Evolutionary conservation across 2,888 invertebrate species (phyloP), one percentile per base, ranked within the genome.

Genomic region (Oligia strigilis): DNA sequence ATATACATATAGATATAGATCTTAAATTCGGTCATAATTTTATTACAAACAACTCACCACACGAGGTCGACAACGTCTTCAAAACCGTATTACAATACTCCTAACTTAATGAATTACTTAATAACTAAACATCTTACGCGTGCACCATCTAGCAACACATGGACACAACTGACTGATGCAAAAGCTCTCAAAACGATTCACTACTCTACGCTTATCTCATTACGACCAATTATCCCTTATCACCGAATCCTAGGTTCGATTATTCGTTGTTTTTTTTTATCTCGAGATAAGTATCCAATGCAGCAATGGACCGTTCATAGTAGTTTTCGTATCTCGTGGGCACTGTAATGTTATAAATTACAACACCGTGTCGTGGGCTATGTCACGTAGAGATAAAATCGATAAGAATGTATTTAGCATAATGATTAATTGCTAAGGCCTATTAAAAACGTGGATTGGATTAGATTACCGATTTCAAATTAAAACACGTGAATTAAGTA

Each of bases 331-430:
- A 87, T 93, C 93, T 89, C 92, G 92, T 94, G 93, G 77, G 72
- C 72, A 46, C 11, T 11, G 46, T 46, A 46, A 46, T 46, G 46
- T 46, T 46, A 46, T 46, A 46, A 11, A 46, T 46, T 46, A 46
- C 2, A 46, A 11, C 11, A 46, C 11, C 11, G 46, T 46, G 46
- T 11, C 46, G 46, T 46, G 93, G 78, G 72, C 73, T 84, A 73
- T 72, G 94, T 95, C 94, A 95, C 94, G 94, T 95, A 94, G 76
- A 89, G 94, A 94, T 94, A 93, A 93, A 52, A 72, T 55, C 62
- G 93, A 94, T 94, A 94, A 92, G 36, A 55, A 67, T 46, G 84
- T 82, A 87, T 87, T 87, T 79, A 77, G n/a, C 66, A 73, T 76
- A 70, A 49, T 83, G 78, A 88, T 80, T 89, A 89, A 87, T 85